Percentiles rank a stretch among this genome's conserved stretches.
Evolutionary conservation across 1,140 invertebrate genomes (phyloP).

Genomic region (Anthonomus grandis): DNA sequence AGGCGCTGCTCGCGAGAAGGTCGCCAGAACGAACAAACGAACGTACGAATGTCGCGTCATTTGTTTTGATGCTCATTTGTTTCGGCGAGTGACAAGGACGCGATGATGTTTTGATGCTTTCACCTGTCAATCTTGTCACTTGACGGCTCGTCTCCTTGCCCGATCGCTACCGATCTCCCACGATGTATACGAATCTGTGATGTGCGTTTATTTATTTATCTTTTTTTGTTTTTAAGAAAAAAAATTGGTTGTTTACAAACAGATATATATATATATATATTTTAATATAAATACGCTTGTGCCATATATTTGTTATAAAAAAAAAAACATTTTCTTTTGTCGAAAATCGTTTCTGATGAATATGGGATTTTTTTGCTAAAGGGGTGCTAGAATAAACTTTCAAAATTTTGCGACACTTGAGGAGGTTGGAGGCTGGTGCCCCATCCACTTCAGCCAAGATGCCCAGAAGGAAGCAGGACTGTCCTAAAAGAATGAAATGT

Average conservation of each 20-base stretch:
- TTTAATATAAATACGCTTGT: too few species aligned
- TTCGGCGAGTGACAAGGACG: conserved; percentile 29
- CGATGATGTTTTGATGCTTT: conserved; percentile 13
- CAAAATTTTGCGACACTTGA: conserved; percentile 45
- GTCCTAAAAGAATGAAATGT: conserved; percentile 64
- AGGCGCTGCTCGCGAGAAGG: conserved; percentile 41
- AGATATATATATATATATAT: too few species aligned
- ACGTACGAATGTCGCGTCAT: too few species aligned
- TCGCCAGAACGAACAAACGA: too few species aligned
- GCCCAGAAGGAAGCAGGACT: conserved; percentile 62
- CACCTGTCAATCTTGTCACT: conserved; percentile 8
- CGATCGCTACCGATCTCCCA: conserved; percentile 15
- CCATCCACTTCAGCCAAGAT: conserved; percentile 46
- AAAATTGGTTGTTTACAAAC: too few species aligned
- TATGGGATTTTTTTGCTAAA: background rate
- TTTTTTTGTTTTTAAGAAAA: conserved; percentile 7
- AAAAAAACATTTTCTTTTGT: too few species aligned
- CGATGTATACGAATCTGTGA: conserved; percentile 32
- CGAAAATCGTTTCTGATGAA: background rate
- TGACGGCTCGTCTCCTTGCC: conserved; percentile 11
- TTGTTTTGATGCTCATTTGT: conserved; percentile 23
- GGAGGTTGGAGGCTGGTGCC: conserved; percentile 31
- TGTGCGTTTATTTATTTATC: conserved; percentile 11
- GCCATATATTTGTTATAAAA: too few species aligned
- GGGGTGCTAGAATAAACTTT: conserved; percentile 11